These are phyloP conservation scores for Chelmon rostratus DNA, from an alignment of 2,797 vertebrate genomes.

Conservation along the genomic window DNA sequence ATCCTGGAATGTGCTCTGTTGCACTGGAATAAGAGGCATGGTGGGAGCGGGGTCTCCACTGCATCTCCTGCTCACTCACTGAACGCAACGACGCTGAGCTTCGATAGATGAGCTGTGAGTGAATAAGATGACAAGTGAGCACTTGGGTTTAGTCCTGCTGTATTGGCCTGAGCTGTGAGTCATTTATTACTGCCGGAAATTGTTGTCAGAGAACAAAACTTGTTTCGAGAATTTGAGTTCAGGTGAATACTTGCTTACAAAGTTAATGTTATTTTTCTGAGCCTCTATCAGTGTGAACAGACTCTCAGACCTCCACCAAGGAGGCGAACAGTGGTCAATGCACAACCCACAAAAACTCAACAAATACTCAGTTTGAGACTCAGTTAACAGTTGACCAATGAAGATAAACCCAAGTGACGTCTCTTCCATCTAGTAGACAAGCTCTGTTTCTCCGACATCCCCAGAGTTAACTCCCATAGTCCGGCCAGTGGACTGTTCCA, in stretches of 20 bases:
- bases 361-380: too few relatives aligned
- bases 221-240: conserved; percentile 25
- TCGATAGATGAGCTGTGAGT: conserved; percentile 8
- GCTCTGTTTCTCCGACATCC: too few relatives aligned
- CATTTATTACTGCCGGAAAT: conserved; percentile 7
- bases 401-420: too few relatives aligned
- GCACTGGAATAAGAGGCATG: conserved; percentile 22
- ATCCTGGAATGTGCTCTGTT: conserved; percentile 63
- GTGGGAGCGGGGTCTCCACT: conserved; percentile 6
- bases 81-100: conserved; percentile 8
- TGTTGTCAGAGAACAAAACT: conserved; percentile 25
- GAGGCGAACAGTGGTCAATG: too few relatives aligned
- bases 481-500: too few relatives aligned
- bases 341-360: too few relatives aligned
- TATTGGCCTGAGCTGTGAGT: conserved; percentile 5
- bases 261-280: too few relatives aligned
- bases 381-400: too few relatives aligned
- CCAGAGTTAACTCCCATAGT: too few relatives aligned
- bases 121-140: conserved; percentile 14
- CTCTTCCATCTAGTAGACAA: too few relatives aligned
- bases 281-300: too few relatives aligned
- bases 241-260: conserved; percentile 1
- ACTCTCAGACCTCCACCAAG: too few relatives aligned
- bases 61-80: conserved; percentile 31
- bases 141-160: conserved; percentile 27